phyloP scores from a whole-genome alignment of 2,888 invertebrate species.

The Dastarcus helophoroides region DNA sequence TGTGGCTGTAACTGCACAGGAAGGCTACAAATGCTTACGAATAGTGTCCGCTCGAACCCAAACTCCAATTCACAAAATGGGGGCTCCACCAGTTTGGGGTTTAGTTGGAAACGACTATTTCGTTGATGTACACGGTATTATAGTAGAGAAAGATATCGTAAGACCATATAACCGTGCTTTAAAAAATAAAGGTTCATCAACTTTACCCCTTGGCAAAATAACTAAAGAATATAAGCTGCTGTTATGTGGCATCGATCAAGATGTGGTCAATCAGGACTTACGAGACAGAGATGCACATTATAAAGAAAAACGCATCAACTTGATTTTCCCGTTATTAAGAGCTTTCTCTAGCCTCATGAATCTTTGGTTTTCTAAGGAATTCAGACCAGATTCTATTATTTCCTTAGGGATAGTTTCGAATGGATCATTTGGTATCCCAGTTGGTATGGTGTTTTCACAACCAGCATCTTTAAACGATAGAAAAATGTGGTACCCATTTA shows the following conservation, averaged over 20 bases:
- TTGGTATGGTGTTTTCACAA: slow-evolving; percentile 46
- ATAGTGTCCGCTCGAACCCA: slow-evolving; percentile 38
- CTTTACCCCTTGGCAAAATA: slow-evolving; percentile 41
- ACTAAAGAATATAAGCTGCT: slow-evolving; percentile 7
- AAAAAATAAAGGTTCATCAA: slow-evolving; percentile 38
- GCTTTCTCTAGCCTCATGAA: slow-evolving; percentile 40
- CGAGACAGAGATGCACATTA: slow-evolving; percentile 2
- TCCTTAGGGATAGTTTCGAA: slow-evolving; percentile 45
- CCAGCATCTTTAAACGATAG: slow-evolving; percentile 29
- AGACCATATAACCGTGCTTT: slow-evolving; percentile 41
- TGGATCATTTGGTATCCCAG: slow-evolving; percentile 44
- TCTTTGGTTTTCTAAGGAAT: slow-evolving; percentile 38
- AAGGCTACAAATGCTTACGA: slow-evolving; percentile 40
- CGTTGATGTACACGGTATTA: slow-evolving; percentile 43
- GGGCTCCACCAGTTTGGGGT: slow-evolving; percentile 54
- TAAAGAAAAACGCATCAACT: slow-evolving; percentile 3
- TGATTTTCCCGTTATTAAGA: slow-evolving; percentile 14
- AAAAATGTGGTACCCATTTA: slow-evolving; percentile 7
- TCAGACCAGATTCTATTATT: slow-evolving; percentile 35
- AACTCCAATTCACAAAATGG: slow-evolving; percentile 40
- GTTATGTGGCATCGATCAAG: slow-evolving; percentile 5
- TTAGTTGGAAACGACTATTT: slow-evolving; percentile 46
- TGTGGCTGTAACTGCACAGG: slow-evolving; percentile 46
- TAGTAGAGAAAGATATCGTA: slow-evolving; percentile 42
- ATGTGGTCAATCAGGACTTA: slow-evolving; percentile 3